Conservation (phyloP, 2,113 vertebrate species). For the Zosterops lateralis region DNA sequence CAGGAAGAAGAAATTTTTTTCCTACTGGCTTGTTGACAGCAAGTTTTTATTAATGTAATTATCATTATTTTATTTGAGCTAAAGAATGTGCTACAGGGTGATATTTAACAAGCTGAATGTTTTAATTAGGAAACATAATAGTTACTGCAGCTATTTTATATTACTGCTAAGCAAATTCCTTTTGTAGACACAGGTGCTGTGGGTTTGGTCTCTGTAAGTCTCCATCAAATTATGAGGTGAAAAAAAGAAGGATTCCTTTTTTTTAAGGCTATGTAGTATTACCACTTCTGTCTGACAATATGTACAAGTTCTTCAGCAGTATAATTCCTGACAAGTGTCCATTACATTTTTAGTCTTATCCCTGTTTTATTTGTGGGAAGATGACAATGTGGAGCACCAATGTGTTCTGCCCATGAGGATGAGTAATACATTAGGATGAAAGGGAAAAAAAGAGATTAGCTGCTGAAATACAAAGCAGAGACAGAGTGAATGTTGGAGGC, state of each 20-base stretch:
- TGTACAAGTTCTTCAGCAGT: background rate
- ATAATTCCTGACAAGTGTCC: background rate
- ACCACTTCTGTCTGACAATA: background rate
- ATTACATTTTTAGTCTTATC: accelerated
- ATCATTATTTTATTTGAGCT: background rate
- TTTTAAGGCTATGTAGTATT: background rate
- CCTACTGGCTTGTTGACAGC: background rate
- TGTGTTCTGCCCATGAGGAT: background rate
- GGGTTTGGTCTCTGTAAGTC: background rate
- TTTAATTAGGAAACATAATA: background rate
- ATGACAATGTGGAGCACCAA: background rate
- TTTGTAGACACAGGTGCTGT: background rate
- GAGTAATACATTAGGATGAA: background rate
- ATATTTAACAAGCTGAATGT: background rate
- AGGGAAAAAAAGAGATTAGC: background rate
- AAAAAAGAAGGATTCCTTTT: background rate
- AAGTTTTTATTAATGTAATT: background rate
- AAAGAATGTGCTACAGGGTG: background rate
- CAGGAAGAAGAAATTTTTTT: background rate
- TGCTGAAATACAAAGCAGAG: background rate
- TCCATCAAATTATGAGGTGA: background rate
- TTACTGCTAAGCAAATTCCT: background rate
- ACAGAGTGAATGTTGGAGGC: background rate
- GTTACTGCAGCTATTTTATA: background rate
- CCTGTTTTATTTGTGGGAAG: background rate